Conservation (phyloP, 1,140 invertebrate genomes). For the Drosophila kanapiae region DNA sequence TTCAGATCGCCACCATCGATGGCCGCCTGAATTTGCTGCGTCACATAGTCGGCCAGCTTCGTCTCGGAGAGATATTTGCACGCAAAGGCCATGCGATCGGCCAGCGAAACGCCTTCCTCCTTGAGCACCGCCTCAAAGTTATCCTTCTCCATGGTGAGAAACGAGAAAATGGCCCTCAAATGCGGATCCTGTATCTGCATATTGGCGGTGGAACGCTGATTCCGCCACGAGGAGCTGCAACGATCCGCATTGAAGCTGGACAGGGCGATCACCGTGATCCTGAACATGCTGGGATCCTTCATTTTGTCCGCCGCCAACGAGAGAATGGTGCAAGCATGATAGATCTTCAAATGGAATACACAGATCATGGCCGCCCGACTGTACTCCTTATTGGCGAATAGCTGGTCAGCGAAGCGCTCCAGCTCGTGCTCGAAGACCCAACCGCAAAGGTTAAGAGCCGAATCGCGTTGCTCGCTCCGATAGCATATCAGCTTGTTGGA, state of each 20-base stretch:
- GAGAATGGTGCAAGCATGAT: conserved; percentile 93
- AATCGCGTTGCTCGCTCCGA: conserved; percentile 90
- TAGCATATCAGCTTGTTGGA: conserved; percentile 75
- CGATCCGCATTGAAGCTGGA: conserved; percentile 94
- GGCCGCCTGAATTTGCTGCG: conserved; percentile 89
- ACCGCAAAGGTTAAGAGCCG: conserved; percentile 93
- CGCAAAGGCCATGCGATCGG: conserved; percentile 97
- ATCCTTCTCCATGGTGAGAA: conserved; percentile 93
- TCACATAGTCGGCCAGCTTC: conserved; percentile 92
- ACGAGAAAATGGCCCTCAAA: conserved; percentile 95
- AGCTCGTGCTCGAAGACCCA: conserved; percentile 90
- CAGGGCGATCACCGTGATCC: conserved; percentile 95
- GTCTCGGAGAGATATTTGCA: conserved; percentile 94
- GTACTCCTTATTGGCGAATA: conserved; percentile 86
- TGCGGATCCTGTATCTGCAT: conserved; percentile 94
- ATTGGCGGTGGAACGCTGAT: conserved; percentile 90
- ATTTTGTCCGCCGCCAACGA: conserved; percentile 88
- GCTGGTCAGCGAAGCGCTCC: conserved; percentile 72
- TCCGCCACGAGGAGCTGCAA: conserved; percentile 92
- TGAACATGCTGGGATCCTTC: conserved; percentile 84
- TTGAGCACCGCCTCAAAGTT: conserved; percentile 93
- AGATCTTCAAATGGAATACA: conserved; percentile 94
- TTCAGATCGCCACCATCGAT: conserved; percentile 92
- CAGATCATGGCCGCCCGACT: conserved; percentile 95
- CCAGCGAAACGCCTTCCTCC: conserved; percentile 92